Conservation (phyloP, 2,113 vertebrate genomes). For the Cryptotis parvus region DNA sequence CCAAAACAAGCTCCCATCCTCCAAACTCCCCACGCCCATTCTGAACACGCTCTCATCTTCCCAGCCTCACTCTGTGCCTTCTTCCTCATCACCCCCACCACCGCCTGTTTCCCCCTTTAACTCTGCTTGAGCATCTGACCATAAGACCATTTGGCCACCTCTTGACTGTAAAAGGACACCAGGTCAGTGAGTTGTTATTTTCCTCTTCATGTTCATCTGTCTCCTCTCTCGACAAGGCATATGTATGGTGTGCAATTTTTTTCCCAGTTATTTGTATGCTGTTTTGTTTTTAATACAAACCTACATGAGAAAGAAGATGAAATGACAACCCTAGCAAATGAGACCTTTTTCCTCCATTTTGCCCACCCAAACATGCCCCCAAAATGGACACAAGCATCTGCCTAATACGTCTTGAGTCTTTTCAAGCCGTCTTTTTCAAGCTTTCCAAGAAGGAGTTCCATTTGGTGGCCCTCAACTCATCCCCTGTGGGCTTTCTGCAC, state of each 20-base stretch:
- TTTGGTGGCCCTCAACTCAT: not conserved
- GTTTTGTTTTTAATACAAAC: not conserved
- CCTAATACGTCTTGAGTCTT: not conserved
- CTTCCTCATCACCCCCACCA: not conserved
- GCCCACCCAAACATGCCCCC: too few relatives aligned
- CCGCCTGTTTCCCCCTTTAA: not conserved
- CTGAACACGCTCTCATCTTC: not conserved
- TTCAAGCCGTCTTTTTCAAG: too few relatives aligned
- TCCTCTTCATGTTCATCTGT: slow-evolving; percentile 41
- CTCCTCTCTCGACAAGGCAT: slow-evolving; percentile 59
- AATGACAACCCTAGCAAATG: not conserved
- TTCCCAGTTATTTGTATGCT: not conserved
- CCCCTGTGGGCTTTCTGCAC: not conserved
- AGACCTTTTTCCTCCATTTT: slow-evolving; percentile 24
- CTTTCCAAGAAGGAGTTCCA: not conserved
- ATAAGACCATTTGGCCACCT: not conserved
- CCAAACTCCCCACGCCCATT: not conserved
- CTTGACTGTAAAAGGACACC: not conserved
- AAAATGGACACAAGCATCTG: not conserved
- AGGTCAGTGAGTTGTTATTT: not conserved
- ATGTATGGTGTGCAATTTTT: not conserved
- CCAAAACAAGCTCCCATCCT: not conserved
- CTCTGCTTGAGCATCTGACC: not conserved
- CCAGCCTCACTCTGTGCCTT: not conserved
- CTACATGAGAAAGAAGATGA: slow-evolving; percentile 25